Evolutionary conservation across 2,113 vertebrate genomes (phyloP).

Genomic region (Bagarius yarrelli): DNA sequence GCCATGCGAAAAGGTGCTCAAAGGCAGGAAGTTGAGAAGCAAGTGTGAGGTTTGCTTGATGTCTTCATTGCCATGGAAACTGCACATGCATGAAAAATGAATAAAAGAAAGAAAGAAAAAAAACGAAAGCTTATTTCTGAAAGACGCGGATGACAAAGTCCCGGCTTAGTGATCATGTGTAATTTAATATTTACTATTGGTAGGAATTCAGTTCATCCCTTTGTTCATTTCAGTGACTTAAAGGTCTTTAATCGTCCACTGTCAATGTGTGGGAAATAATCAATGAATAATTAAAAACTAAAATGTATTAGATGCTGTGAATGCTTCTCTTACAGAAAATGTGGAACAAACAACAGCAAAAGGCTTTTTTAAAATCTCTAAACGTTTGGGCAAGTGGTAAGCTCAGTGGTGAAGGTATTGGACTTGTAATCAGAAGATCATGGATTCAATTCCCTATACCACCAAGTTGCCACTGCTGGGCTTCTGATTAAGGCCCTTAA

Average conservation of each 20-base stretch:
- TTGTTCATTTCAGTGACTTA: constrained; percentile 5
- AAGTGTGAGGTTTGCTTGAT: constrained; percentile 56
- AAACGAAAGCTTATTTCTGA: constrained; percentile 31
- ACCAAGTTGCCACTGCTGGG: no score
- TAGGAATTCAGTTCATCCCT: background rate
- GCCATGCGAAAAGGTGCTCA: constrained; percentile 67
- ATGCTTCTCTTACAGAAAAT: constrained; percentile 12
- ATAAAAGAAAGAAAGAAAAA: constrained; percentile 50
- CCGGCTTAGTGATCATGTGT: constrained; percentile 1
- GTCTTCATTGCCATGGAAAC: constrained; percentile 72
- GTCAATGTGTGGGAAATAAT: constrained; percentile 24
- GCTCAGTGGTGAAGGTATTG: no score
- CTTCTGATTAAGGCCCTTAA: no score
- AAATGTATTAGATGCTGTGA: constrained; percentile 23
- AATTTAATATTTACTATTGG: constrained; percentile 20
- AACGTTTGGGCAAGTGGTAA: no score
- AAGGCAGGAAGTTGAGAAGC: constrained; percentile 65
- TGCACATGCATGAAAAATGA: constrained; percentile 56
- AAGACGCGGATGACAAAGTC: constrained; percentile 3
- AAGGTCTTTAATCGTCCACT: constrained; percentile 17
- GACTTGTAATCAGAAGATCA: no score
- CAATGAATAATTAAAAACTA: constrained; percentile 24
- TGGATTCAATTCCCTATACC: no score
- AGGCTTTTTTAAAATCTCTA: background rate
- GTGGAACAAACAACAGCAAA: background rate